phyloP scores from a whole-genome alignment of 1,140 invertebrate genomes.

The Zaprionus gabonicus region DNA sequence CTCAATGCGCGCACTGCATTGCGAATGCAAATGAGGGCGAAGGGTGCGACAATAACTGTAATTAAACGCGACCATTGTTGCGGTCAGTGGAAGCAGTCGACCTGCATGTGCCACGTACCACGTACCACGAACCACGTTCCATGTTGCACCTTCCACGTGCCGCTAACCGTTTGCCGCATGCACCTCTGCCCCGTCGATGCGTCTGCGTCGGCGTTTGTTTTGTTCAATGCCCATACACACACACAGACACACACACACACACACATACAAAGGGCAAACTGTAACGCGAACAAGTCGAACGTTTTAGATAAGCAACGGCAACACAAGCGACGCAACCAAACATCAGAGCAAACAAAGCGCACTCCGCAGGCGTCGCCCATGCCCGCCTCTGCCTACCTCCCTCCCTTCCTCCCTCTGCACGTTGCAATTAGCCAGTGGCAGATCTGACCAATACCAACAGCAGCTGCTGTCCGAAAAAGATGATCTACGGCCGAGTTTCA shows the following conservation, averaged over 20 bases:
- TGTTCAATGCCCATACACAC: slow-evolving; percentile 59
- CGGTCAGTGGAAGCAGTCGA: slow-evolving; percentile 64
- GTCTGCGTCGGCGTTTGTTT: slow-evolving; percentile 58
- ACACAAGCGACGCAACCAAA: slow-evolving; percentile 29
- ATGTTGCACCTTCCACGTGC: slow-evolving; percentile 18
- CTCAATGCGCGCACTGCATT: slow-evolving; percentile 8
- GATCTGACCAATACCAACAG: slow-evolving; percentile 14
- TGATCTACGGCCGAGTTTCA: slow-evolving; percentile 51
- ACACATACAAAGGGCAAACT: neutral
- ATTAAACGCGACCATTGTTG: slow-evolving; percentile 80
- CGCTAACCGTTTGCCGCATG: neutral
- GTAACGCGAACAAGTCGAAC: slow-evolving; percentile 51
- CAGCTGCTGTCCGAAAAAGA: slow-evolving; percentile 50
- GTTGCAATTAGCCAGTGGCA: slow-evolving; percentile 64
- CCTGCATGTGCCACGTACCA: slow-evolving; percentile 52
- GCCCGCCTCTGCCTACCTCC: neutral
- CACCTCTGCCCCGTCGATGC: neutral
- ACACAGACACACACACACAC: slow-evolving; percentile 19
- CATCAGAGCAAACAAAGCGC: slow-evolving; percentile 4
- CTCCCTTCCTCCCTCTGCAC: neutral
- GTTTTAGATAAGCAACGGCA: slow-evolving; percentile 62
- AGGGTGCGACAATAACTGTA: slow-evolving; percentile 79
- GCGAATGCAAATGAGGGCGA: slow-evolving; percentile 71
- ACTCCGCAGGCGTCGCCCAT: slow-evolving; percentile 48
- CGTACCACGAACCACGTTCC: slow-evolving; percentile 15